Base-by-base conservation (phyloP, 2,113 vertebrate genomes). In the Forbesichthys papilliferus region DNA sequence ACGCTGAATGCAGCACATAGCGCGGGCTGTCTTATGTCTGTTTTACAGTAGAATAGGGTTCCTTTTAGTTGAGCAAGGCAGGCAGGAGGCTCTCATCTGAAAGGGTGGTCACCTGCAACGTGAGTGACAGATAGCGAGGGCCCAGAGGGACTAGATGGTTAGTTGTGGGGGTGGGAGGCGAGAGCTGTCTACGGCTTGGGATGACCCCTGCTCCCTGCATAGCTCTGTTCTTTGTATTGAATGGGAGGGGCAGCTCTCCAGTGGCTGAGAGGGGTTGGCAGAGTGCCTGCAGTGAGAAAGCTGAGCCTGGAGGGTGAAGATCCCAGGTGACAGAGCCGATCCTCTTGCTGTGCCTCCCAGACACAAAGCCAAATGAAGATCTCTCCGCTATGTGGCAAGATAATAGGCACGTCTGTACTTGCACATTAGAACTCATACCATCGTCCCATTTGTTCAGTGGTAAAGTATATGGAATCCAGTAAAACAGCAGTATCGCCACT, bases 241-340 rank as follows among this genome's bases (percentile, higher is more conserved):
- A 53, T 64, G 71, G 68, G 64, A 66, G 71, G 60, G 61, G 71
- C 61, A 61, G 73, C 67, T 79, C 74, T 78, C 76, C 33, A 49
- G 61, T 55, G 84, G 67, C 36, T 42, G 63, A 12, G 61, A 69
- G 79, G 74, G 78, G 71, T 72, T 86, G 82, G 87, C 75, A 88
- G 76, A 83, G 82, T 5, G 68, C 78, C 78, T 48, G 59, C 71
- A 61, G 76, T 57, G 66, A 2, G 66, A 75, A 77, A 78, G 81
- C 86, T 84, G 87, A 87, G 76, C 79, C 47, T 33, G 66, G 58
- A 77, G 80, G 86, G 89, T 88, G 87, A 82, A 74, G 66, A 75
- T 79, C 66, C 48, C 74, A 83, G 86, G 86, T 85, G 83, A 83
- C 82, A 59, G 67, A 80, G 77, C 55, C 85, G 75, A 87, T 83